Conservation (phyloP, 2,113 vertebrate genomes). For the Ochotona princeps region DNA sequence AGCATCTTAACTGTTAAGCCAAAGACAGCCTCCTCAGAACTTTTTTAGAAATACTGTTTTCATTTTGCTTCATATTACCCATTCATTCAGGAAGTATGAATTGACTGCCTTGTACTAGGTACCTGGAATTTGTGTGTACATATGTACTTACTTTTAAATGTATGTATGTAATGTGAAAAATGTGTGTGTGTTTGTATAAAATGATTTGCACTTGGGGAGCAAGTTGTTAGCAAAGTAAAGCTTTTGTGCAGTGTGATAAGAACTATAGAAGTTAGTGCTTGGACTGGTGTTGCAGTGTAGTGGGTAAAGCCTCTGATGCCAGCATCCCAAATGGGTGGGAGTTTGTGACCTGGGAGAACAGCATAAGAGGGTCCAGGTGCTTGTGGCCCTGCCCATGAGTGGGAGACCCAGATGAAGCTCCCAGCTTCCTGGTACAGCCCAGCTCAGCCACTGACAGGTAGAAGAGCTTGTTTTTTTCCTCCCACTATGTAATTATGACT, state of each 20-base stretch:
- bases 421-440: too few species aligned
- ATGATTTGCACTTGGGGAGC: neutral
- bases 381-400: neutral
- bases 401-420: too few species aligned
- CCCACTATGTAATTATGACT: too few species aligned
- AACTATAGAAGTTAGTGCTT: too few species aligned
- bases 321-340: too few species aligned
- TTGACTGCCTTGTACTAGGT: neutral
- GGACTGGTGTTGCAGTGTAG: too few species aligned
- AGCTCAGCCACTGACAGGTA: too few species aligned
- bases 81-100: neutral
- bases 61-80: neutral
- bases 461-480: too few species aligned
- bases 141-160: neutral
- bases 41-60: neutral
- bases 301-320: too few species aligned
- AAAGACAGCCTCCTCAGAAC: too few species aligned
- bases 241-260: too few species aligned
- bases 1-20: too few species aligned
- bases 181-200: neutral
- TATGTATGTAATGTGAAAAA: neutral
- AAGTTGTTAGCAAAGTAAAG: constrained; percentile 9
- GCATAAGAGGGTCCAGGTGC: neutral
- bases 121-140: neutral
- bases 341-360: neutral